These are phyloP conservation scores for Meiosimyza platycephala DNA, from an alignment of 2,888 invertebrate species.

Conservation along the genomic window DNA sequence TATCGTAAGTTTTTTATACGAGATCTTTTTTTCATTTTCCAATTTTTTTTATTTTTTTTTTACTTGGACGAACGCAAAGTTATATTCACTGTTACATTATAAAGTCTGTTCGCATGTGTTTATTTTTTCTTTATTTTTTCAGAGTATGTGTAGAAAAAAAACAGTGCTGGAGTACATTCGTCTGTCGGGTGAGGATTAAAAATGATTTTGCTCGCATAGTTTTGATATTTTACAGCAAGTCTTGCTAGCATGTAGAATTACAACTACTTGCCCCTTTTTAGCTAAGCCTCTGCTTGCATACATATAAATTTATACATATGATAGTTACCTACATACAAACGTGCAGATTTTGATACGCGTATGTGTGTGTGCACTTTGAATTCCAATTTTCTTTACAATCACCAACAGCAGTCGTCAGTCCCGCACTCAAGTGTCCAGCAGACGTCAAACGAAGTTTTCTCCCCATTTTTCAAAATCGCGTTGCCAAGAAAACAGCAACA, in stretches of 20 bases:
- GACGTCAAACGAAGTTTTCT: conserved; percentile 35
- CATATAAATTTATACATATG: conserved; percentile 4
- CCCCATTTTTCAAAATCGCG: conserved; percentile 36
- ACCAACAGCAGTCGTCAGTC: conserved; percentile 31
- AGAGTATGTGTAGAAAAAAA: no score
- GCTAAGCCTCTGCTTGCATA: not conserved
- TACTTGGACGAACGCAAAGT: conserved; percentile 24
- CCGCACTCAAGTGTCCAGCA: conserved; percentile 37
- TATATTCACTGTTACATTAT: conserved; percentile 21
- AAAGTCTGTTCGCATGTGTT: not conserved
- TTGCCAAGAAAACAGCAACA: conserved; percentile 30
- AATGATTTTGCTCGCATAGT: no score
- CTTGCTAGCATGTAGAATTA: no score
- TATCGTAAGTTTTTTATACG: not conserved
- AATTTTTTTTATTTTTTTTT: conserved; percentile 22
- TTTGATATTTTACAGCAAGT: no score
- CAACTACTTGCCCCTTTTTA: no score
- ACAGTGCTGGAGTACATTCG: no score
- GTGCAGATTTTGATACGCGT: not conserved
- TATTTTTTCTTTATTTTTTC: not conserved
- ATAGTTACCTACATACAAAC: conserved; percentile 1
- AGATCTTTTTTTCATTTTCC: not conserved
- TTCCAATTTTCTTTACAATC: conserved; percentile 39
- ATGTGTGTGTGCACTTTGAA: conserved; percentile 24
- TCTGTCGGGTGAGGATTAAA: no score